Base-by-base conservation (phyloP, 2,888 invertebrate species). In the Eueremaeus valkanovi region DNA sequence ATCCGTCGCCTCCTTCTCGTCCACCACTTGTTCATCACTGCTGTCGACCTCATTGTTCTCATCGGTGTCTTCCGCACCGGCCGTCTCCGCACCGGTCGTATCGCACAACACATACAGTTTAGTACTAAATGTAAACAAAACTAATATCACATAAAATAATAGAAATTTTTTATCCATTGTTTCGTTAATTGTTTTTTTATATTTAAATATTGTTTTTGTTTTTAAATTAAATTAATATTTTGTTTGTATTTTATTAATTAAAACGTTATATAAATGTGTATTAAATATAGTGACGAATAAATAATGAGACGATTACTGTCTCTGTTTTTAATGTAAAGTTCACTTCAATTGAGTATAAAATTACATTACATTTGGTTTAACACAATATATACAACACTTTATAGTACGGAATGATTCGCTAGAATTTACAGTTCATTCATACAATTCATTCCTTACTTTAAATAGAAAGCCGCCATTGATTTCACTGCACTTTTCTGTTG, bases 101-200 rank as follows among this genome's bases (percentile, higher is more conserved):
- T 18, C 6, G 16, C 3, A 45, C 45, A 16, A 29, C 24, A 18
- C 1, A 18, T n/a, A 29, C 31, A 29, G 3, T 27, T 55, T 29
- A 29, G 16, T 29, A 0, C 18, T 29, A 24, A 66, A 40, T 66
- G 24, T 1, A 36, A 66, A 13, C 40, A 66, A 66, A 36, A 66
- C 40, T 21, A 66, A 66, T 36, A 66, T 66, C 66, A 66, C 66
- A 66, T 36, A 21, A 58, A 31, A 27, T 31, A 24, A 58, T 11
- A 58, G 1, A 8, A 24, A 24, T 9, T 21, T 66, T 66, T 40
- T 66, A 13, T 33, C 1, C 40, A 40, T 66, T 66, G 21, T 40
- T 40, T 21, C 16, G 33, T n/a, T 18, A 51, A 51, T 51, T 36
- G 51, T 51, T 6, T 51, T 51, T 51, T 51, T 11, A 42, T 42